These are phyloP conservation scores for Dinomys branickii DNA, from an alignment of 2,113 vertebrate species.

Conservation along the genomic window DNA sequence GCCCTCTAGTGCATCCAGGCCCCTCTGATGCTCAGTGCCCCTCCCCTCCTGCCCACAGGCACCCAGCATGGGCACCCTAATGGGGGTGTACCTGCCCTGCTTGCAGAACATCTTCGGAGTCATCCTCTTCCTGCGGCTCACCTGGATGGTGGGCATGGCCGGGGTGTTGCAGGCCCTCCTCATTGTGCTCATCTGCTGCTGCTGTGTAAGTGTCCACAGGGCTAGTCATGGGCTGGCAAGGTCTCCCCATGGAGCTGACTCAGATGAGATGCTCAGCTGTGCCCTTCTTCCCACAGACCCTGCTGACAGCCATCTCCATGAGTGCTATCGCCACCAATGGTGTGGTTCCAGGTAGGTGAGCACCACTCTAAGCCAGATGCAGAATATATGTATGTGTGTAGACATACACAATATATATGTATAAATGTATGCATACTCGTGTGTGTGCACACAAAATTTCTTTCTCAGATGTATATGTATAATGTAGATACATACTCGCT, in stretches of 20 bases:
- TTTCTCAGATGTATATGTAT: neutral
- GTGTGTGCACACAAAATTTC: neutral
- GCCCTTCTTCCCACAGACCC: conserved; percentile 87
- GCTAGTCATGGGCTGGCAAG: neutral
- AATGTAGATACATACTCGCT: neutral
- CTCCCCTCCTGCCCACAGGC: conserved; percentile 85
- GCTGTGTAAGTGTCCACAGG: conserved; percentile 91
- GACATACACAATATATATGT: neutral
- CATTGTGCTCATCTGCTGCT: conserved; percentile 97
- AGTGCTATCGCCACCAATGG: conserved; percentile 97
- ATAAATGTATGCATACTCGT: neutral
- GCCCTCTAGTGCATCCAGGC: neutral
- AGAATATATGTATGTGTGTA: neutral
- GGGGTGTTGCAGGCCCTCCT: conserved; percentile 96
- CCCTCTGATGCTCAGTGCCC: conserved; percentile 14
- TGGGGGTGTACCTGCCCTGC: conserved; percentile 98
- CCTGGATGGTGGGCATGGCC: conserved; percentile 98
- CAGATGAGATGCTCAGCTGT: conserved; percentile 17
- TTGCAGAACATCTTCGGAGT: conserved; percentile 99
- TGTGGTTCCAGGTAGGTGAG: conserved; percentile 93
- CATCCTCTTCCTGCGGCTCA: conserved; percentile 97
- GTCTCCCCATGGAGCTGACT: neutral
- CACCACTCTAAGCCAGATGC: neutral
- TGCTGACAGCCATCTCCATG: conserved; percentile 98
- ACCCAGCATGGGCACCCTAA: conserved; percentile 98